Evolutionary conservation across 2,888 invertebrate genomes (phyloP), one percentile per base, ranked within the genome.

Genomic region (Gerris lacustris): DNA sequence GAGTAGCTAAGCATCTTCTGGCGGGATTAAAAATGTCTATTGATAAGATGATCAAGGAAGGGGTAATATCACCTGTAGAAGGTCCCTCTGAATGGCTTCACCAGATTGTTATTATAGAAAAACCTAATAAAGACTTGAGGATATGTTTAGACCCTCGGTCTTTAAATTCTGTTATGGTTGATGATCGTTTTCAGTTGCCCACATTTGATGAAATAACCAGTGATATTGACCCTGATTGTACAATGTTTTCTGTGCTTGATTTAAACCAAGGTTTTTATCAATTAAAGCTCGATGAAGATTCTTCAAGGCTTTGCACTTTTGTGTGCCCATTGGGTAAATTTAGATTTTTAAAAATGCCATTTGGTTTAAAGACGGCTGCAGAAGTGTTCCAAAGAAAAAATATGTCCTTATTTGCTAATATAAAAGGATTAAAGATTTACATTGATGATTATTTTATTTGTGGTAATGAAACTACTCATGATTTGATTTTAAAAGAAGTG

Each of bases 121-220:
- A 67, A 74, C 64, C 69, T 76, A 70, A 72, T 71, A 69, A 74
- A 73, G n/a, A n/a, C n/a, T n/a, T 73, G 66, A 70, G 77, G 47
- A 71, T 79, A 31, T 78, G 78, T 72, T n/a, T 79, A n/a, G 78
- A 79, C 73, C 77, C 78, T 6, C 73, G 72, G 64, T 66, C 78
- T 70, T 71, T 78, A 69, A 79, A 79, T 72, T 69, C 71, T 44
- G 72, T 67, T 31, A 76, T 79, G 9, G 71, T 74, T 69, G 67
- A 75, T 66, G 74, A 76, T 45, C 72, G 76, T 72, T 76, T 72
- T 74, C 74, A 74, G 47, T 74, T 78, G 15, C 76, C 77, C 4
- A 76, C 73, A 6, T 75, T 77, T 44, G 77, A 78, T 31, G 76
- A 79, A 71, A 69, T 78, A 15, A 72, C 75, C 66, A 67, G 73